A percentile compares a stretch with the other conserved stretches of the same genome.
These are phyloP conservation scores for Tapirus indicus DNA, from an alignment of 2,797 vertebrate species.

Conservation along the genomic window DNA sequence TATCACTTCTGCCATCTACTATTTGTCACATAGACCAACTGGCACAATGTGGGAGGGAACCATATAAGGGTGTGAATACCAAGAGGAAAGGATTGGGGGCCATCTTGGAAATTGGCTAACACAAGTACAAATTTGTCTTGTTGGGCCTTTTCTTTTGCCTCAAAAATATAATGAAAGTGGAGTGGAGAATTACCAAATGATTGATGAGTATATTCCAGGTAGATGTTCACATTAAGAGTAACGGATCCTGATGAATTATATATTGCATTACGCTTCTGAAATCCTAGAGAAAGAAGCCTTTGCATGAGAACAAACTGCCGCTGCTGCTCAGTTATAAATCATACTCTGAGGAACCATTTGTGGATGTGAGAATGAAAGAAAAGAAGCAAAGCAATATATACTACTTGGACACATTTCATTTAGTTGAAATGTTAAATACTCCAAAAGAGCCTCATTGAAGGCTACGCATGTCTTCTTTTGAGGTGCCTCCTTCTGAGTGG, in stretches of 20 bases:
- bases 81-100: neutral
- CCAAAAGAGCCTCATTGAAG: neutral
- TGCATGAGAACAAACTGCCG: neutral
- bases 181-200: neutral
- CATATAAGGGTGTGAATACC: neutral
- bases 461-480: neutral
- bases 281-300: neutral
- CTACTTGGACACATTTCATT: neutral
- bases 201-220: neutral
- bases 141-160: neutral
- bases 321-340: neutral
- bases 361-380: neutral
- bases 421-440: neutral
- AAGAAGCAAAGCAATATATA: neutral
- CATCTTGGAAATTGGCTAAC: neutral
- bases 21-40: neutral
- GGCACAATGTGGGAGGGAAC: neutral
- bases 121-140: neutral
- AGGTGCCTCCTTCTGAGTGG: neutral
- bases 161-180: neutral
- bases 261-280: neutral
- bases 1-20: neutral
- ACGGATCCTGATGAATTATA: slow-evolving; percentile 19
- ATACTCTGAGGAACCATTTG: neutral
- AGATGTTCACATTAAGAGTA: neutral